These are phyloP conservation scores for Abrostola triplasia DNA, from an alignment of 2,888 invertebrate species.

Conservation along the genomic window DNA sequence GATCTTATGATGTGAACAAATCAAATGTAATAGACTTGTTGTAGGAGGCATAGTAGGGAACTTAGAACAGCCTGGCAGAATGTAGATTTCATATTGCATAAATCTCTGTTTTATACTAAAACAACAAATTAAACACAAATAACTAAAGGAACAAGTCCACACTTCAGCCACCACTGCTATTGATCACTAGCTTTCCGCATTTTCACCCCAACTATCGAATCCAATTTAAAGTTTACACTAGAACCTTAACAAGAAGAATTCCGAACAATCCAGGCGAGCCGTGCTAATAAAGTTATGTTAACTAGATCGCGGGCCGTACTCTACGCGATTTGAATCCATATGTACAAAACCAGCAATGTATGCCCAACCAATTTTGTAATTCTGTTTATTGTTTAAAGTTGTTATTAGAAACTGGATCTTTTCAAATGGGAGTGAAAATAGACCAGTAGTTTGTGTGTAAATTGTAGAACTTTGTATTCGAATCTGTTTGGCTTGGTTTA, in stretches of 20 bases:
- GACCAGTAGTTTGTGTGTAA: conserved; percentile 12
- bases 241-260: conserved; percentile 54
- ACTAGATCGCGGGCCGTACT: conserved; percentile 41
- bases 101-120: neutral
- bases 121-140: conserved; percentile 26
- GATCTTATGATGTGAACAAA: too few species aligned
- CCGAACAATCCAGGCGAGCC: conserved; percentile 48
- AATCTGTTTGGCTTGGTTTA: conserved; percentile 3
- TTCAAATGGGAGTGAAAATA: conserved; percentile 23
- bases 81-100: neutral
- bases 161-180: conserved; percentile 41
- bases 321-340: conserved; percentile 31
- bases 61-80: too few species aligned
- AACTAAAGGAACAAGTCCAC: conserved; percentile 25
- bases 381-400: conserved; percentile 27
- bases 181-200: conserved; percentile 48
- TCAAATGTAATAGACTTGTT: too few species aligned
- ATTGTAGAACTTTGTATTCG: conserved; percentile 15
- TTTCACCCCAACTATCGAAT: conserved; percentile 52
- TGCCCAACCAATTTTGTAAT: conserved; percentile 21
- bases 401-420: conserved; percentile 26
- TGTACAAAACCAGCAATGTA: conserved; percentile 32
- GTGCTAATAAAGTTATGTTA: conserved; percentile 55
- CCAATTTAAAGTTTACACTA: conserved; percentile 60
- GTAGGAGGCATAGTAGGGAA: too few species aligned